Percentiles rank a stretch among this genome's conserved stretches.
Evolutionary conservation across 2,888 invertebrate genomes (phyloP).

Genomic region (Seladonia tumulorum): DNA sequence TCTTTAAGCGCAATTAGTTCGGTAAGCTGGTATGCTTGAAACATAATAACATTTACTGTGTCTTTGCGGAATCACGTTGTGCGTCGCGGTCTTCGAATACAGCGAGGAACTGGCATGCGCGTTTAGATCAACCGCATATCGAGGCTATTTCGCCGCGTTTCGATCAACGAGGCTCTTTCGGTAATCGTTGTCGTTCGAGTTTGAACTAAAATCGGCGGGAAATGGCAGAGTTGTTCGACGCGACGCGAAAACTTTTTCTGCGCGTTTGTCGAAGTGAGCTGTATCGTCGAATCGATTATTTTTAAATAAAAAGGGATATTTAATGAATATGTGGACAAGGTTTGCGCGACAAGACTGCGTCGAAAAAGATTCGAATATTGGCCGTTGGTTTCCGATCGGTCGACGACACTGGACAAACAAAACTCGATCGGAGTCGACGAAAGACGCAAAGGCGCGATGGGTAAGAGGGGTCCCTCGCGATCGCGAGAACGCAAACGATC

Average conservation of each 20-base stretch:
- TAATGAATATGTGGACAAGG: conserved; percentile 34
- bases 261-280: conserved; percentile 50
- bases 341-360: too few relatives aligned
- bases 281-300: conserved; percentile 75
- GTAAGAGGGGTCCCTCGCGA: neutral
- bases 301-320: conserved; percentile 79
- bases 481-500: neutral
- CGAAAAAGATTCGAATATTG: too few relatives aligned
- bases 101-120: neutral
- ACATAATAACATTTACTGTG: conserved; percentile 2
- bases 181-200: neutral
- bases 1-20: neutral
- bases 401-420: too few relatives aligned
- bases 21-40: conserved; percentile 4
- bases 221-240: neutral
- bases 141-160: neutral
- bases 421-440: neutral
- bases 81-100: neutral
- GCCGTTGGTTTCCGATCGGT: too few relatives aligned
- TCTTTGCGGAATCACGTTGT: neutral
- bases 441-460: neutral
- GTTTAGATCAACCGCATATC: neutral
- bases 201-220: neutral
- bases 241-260: neutral
- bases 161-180: neutral